Evolutionary conservation across 1,140 invertebrate species (phyloP).

Genomic region (Andrena cerasifolii): DNA sequence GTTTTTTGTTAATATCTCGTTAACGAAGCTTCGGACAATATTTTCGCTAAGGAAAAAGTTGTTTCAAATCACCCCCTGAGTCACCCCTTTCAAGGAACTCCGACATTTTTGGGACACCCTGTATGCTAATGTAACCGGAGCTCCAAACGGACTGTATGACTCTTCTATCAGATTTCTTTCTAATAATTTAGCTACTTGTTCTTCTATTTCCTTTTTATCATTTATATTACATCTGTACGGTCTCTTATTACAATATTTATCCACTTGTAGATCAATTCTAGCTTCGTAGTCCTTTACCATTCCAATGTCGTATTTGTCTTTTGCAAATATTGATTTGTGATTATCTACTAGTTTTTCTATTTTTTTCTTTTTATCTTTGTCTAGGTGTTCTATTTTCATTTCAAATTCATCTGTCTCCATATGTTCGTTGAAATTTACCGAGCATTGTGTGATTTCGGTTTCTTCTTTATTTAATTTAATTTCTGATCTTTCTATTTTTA

Average conservation of each 20-base stretch:
- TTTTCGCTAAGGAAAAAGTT: too few relatives aligned
- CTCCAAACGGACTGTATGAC: conserved; percentile 12
- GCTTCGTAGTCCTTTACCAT: conserved; percentile 15
- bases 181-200: not conserved
- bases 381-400: not conserved
- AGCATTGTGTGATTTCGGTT: not conserved
- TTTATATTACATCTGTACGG: conserved; percentile 17
- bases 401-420: not conserved
- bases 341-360: conserved; percentile 10
- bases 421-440: conserved; percentile 38
- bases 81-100: too few relatives aligned
- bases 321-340: conserved; percentile 14
- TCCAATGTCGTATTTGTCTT: conserved; percentile 30
- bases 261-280: not conserved
- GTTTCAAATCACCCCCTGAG: too few relatives aligned
- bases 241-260: conserved; percentile 24
- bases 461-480: not conserved
- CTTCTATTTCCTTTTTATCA: conserved; percentile 19
- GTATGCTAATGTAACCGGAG: conserved; percentile 21
- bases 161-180: conserved; percentile 13
- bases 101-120: too few relatives aligned
- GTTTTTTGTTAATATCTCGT: too few relatives aligned
- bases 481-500: not conserved
- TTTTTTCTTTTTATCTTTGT: conserved; percentile 8
- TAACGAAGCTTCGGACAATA: too few relatives aligned